phyloP scores from a whole-genome alignment of 2,797 vertebrate species.

The Ceyx erithaca region DNA sequence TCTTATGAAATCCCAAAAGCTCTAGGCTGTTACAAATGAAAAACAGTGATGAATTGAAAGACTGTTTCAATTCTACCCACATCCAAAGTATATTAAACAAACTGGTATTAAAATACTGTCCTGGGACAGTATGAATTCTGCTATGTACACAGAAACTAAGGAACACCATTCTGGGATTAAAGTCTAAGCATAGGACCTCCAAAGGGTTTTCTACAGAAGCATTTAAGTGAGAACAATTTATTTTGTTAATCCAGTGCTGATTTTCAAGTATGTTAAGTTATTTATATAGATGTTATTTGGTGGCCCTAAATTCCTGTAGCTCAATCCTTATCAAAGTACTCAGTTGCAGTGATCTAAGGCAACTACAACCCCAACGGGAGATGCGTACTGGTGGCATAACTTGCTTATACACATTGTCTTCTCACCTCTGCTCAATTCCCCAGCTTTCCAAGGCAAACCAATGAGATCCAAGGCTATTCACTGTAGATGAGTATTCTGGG shows the following conservation, averaged over 20 bases:
- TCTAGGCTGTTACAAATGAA: constrained; percentile 30
- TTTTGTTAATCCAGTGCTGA: neutral
- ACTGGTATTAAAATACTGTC: neutral
- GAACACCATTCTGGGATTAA: neutral
- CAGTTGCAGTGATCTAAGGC: neutral
- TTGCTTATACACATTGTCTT: neutral
- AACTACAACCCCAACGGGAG: neutral
- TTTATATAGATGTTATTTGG: neutral
- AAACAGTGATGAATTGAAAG: constrained; percentile 15
- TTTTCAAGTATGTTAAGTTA: neutral
- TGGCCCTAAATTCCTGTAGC: neutral
- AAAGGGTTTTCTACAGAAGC: neutral
- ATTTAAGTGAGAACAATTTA: neutral
- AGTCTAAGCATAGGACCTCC: neutral
- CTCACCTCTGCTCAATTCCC: neutral
- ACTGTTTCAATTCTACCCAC: constrained; percentile 10
- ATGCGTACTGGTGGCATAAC: neutral
- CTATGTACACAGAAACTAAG: neutral
- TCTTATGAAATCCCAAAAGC: constrained; percentile 50
- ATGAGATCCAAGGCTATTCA: neutral
- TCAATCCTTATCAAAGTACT: neutral
- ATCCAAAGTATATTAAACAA: neutral
- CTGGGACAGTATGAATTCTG: neutral
- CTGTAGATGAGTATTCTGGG: fast-evolving
- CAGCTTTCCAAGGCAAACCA: neutral